Conservation (phyloP, 2,888 invertebrate species). For the Athalia cordata region DNA sequence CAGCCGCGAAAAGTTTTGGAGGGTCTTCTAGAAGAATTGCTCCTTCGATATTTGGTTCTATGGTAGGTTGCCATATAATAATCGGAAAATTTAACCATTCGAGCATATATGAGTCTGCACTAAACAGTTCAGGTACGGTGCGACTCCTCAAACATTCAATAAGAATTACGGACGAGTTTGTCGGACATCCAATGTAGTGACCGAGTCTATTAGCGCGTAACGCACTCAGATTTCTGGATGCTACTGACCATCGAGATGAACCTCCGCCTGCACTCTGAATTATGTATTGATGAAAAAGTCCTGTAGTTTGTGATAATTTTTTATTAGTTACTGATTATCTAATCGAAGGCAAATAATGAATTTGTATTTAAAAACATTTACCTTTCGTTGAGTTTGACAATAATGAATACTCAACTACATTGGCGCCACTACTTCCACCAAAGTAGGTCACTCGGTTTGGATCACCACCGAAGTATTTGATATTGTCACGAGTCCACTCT, state of each 20-base stretch:
- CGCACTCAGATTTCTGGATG: neutral
- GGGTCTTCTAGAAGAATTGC: conserved; percentile 6
- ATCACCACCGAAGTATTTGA: conserved; percentile 27
- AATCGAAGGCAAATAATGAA: neutral
- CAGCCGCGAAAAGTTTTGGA: conserved; percentile 74
- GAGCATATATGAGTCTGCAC: neutral
- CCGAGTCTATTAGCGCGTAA: neutral
- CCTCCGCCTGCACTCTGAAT: neutral
- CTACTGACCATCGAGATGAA: neutral
- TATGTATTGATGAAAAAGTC: conserved; percentile 5
- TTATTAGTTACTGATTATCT: neutral
- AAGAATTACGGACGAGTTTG: neutral
- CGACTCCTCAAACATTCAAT: conserved; percentile 3
- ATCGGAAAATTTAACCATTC: neutral
- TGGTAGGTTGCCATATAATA: conserved; percentile 15
- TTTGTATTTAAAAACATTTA: neutral
- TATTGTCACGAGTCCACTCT: conserved; percentile 11
- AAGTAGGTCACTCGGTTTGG: conserved; percentile 7
- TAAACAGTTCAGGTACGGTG: neutral
- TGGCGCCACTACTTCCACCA: conserved; percentile 17
- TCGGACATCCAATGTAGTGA: conserved; percentile 9
- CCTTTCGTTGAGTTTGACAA: conserved; percentile 14
- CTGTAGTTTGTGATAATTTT: neutral
- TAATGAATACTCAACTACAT: neutral
- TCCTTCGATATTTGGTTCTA: conserved; percentile 8